Conservation (phyloP, 1,140 invertebrate genomes). For the Drosophila azteca region DNA sequence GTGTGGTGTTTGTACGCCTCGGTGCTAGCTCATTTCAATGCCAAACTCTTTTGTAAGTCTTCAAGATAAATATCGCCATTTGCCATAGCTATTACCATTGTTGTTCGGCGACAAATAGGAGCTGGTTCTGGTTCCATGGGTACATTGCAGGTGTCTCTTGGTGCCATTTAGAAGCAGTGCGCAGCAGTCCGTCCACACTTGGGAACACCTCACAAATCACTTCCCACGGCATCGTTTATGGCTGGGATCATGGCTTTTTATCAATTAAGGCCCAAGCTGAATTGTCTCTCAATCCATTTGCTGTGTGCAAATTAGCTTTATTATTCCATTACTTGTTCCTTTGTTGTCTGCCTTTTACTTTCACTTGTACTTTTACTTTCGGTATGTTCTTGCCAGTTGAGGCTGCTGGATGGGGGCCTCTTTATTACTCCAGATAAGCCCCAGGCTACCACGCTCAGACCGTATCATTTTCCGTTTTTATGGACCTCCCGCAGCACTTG, state of each 20-base stretch:
- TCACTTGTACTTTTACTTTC: constrained; percentile 12
- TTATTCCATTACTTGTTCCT: constrained; percentile 4
- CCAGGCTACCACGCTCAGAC: not conserved
- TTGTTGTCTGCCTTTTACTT: constrained; percentile 27
- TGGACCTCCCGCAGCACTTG: not conserved
- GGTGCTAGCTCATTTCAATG: constrained; percentile 34
- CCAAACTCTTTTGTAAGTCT: constrained; percentile 40
- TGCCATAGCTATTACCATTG: constrained; percentile 40
- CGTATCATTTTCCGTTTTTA: constrained; percentile 27
- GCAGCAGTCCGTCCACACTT: constrained; percentile 4
- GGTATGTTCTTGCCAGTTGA: not conserved
- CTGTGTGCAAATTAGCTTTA: constrained; percentile 52
- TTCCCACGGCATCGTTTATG: constrained; percentile 30
- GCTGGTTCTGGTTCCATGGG: constrained; percentile 3
- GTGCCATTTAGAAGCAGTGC: constrained; percentile 53
- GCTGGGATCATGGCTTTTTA: constrained; percentile 18
- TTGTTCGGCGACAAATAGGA: constrained; percentile 37
- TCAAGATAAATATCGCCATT: constrained; percentile 20
- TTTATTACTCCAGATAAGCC: constrained; percentile 23
- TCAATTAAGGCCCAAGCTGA: constrained; percentile 44
- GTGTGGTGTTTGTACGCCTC: too few species aligned
- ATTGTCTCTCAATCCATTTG: constrained; percentile 30
- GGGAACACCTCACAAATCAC: constrained; percentile 39
- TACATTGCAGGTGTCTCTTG: constrained; percentile 59
- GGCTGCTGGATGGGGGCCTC: constrained; percentile 10